Evolutionary conservation across 2,797 vertebrate species (phyloP).

Genomic region (Trichosurus vulpecula): DNA sequence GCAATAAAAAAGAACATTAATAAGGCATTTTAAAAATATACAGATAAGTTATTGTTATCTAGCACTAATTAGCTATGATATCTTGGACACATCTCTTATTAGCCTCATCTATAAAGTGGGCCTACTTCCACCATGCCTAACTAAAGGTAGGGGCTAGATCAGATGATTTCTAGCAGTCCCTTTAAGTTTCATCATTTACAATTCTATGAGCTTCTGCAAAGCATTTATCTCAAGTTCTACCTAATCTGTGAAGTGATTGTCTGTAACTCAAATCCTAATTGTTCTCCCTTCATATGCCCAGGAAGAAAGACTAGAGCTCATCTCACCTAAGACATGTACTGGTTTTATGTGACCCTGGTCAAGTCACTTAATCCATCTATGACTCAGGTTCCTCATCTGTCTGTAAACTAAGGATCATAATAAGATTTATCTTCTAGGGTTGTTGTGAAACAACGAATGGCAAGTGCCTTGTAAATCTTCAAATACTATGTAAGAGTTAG

Average conservation of each 20-base stretch:
- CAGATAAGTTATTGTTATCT: background rate
- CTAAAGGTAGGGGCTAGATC: background rate
- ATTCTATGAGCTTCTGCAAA: background rate
- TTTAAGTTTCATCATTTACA: background rate
- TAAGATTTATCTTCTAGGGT: background rate
- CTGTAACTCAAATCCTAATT: background rate
- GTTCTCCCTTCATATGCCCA: background rate
- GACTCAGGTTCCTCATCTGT: background rate
- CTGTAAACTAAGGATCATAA: background rate
- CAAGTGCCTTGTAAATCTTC: background rate
- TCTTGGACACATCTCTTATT: background rate
- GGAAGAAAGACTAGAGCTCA: background rate
- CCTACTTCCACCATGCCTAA: background rate
- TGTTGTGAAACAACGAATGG: background rate
- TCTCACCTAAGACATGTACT: background rate
- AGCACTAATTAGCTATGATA: background rate
- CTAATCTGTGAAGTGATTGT: background rate
- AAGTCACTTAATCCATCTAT: background rate
- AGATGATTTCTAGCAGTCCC: background rate
- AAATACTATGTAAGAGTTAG: background rate
- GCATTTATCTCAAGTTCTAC: background rate
- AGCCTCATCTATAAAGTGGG: background rate
- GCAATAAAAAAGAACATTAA: background rate
- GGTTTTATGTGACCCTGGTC: background rate
- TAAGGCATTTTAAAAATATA: background rate